Conservation (phyloP, 2,797 vertebrate species). For the Chelmon rostratus region DNA sequence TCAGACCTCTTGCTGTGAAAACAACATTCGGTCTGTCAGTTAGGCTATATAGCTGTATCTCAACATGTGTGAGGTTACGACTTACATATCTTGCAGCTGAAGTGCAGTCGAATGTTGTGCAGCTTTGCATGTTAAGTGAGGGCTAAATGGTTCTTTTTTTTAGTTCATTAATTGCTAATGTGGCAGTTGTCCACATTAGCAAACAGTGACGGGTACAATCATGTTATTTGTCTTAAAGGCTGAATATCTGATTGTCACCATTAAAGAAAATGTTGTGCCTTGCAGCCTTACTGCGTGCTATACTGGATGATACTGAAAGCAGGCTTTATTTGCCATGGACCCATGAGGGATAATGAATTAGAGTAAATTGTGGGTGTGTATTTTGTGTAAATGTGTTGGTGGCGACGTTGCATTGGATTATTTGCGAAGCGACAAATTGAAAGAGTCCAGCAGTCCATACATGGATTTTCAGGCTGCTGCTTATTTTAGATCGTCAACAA, state of each 20-base stretch:
- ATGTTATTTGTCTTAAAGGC: not conserved
- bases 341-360: not conserved
- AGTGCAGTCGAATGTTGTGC: not conserved
- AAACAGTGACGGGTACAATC: not conserved
- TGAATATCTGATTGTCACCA: not conserved
- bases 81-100: not conserved
- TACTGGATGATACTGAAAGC: not conserved
- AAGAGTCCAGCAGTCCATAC: constrained; percentile 53
- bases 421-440: constrained; percentile 42
- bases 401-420: constrained; percentile 31
- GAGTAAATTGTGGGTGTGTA: not conserved
- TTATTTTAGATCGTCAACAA: constrained; percentile 72
- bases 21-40: constrained; percentile 2
- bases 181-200: not conserved
- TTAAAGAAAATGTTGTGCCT: not conserved
- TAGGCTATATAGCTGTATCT: not conserved
- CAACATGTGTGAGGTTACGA: not conserved
- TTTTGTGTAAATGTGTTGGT: constrained; percentile 1
- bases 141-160: not conserved
- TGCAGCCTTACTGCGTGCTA: not conserved
- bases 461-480: constrained; percentile 56
- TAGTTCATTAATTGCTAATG: not conserved
- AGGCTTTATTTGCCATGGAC: not conserved
- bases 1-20: constrained; percentile 15
- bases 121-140: not conserved